Conservation (phyloP, 2,113 vertebrate species). For the Nesogale talazaci region DNA sequence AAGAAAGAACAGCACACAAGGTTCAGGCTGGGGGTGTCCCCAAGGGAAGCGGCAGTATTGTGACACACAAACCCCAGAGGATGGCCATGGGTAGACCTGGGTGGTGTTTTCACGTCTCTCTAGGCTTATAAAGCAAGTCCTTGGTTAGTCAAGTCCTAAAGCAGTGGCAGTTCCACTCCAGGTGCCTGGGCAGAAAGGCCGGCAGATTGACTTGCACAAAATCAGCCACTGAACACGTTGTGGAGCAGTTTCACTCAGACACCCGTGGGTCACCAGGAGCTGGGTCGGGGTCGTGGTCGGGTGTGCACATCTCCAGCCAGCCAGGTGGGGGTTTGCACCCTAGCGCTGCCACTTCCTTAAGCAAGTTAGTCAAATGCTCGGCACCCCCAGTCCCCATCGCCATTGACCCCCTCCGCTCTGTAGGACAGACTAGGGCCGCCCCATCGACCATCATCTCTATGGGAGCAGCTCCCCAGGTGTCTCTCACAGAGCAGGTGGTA, state of each 20-base stretch:
- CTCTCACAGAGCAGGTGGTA: not conserved
- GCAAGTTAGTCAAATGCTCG: not conserved
- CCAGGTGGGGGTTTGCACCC: not conserved
- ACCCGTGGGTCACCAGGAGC: not conserved
- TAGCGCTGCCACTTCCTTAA: not conserved
- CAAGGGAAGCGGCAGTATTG: too few relatives aligned
- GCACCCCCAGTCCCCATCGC: not conserved
- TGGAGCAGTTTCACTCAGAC: not conserved
- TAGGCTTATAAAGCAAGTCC: not conserved
- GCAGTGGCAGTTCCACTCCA: too few relatives aligned
- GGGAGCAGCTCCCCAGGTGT: not conserved
- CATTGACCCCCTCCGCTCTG: not conserved
- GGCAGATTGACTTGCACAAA: not conserved
- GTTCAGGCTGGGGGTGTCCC: accelerated
- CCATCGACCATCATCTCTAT: not conserved
- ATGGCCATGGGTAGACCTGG: too few relatives aligned
- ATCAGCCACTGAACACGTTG: not conserved
- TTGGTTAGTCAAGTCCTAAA: not conserved
- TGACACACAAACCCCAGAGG: not conserved
- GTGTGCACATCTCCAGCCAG: too few relatives aligned
- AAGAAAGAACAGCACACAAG: not conserved
- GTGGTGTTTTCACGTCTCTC: not conserved
- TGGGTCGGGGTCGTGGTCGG: not conserved
- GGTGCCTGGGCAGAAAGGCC: not conserved
- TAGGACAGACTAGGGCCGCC: not conserved